Conservation (phyloP, 2,113 vertebrate species). For the Ptilorrhoa leucosticta region DNA sequence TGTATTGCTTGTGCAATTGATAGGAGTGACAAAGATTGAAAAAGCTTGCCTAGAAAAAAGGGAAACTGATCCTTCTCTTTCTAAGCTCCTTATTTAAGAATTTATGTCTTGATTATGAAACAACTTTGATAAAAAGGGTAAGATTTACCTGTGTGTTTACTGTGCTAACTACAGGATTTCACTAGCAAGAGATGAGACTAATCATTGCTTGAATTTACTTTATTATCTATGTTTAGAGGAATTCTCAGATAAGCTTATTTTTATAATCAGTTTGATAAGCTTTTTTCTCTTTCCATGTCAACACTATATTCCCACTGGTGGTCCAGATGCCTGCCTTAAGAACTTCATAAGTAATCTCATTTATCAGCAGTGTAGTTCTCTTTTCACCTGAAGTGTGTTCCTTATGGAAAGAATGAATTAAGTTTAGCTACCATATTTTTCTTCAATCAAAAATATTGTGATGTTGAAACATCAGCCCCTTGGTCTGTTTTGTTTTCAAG, state of each 20-base stretch:
- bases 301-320: neutral
- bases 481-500: neutral
- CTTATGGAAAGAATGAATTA: neutral
- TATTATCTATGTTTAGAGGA: neutral
- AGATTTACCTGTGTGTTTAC: neutral
- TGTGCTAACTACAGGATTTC: neutral
- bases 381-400: neutral
- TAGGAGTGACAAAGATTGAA: neutral
- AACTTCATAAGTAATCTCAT: neutral
- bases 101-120: neutral
- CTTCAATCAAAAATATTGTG: neutral
- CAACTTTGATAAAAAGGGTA: neutral
- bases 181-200: neutral
- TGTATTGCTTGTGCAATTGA: neutral
- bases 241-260: neutral
- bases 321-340: neutral
- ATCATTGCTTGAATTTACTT: neutral
- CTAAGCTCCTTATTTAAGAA: neutral
- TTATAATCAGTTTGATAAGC: neutral
- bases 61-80: neutral
- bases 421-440: neutral
- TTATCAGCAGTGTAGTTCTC: neutral
- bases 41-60: neutral
- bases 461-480: neutral
- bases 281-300: neutral